Base-by-base conservation (phyloP, 1,140 invertebrate species). In the Zaprionus kolodkinae region DNA sequence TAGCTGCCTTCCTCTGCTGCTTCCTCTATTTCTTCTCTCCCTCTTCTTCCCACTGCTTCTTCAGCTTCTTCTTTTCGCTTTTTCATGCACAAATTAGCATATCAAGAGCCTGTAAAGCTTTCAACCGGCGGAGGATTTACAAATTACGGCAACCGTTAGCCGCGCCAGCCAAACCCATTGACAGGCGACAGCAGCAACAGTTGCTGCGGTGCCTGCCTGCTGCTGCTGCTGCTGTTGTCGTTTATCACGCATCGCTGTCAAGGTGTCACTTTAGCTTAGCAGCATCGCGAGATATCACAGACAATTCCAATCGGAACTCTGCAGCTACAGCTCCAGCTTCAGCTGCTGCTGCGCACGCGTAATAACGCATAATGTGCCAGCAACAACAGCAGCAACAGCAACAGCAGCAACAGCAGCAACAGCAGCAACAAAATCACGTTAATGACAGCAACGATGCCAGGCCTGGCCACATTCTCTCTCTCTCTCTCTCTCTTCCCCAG, bases 211-310 rank as follows among this genome's bases (percentile, higher is more conserved):
- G 11, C 54, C n/a, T n/a, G n/a, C n/a, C 64, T 56, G 15, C 71
- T 62, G 17, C 63, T 59, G 36, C 40, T 13, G 6, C 7, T 43
- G 69, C 67, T 69, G 86, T 80, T 74, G 81, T 75, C 89, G 88
- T 91, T 91, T 89, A 89, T 91, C 89, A 89, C 81, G 84, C 89
- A 90, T 90, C 79, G 89, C 88, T 91, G 88, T 91, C 88, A 91
- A 91, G 74, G 54, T 90, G 86, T 90, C 86, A 90, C 87, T 90
- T 90, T 90, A 76, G 87, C 87, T 90, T 90, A 91, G 72, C 78
- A 40, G 13, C 38, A n/a, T 40, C n/a, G 81, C 69, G 72, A 82
- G 81, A 89, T 88, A 88, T 88, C 80, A 69, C 61, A 66, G 60
- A 68, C 65, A 68, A 60, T 68, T 63, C 56, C 55, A 52, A 64